Evolutionary conservation across 2,113 vertebrate species (phyloP).

Genomic region (Micronycteris hirsuta): DNA sequence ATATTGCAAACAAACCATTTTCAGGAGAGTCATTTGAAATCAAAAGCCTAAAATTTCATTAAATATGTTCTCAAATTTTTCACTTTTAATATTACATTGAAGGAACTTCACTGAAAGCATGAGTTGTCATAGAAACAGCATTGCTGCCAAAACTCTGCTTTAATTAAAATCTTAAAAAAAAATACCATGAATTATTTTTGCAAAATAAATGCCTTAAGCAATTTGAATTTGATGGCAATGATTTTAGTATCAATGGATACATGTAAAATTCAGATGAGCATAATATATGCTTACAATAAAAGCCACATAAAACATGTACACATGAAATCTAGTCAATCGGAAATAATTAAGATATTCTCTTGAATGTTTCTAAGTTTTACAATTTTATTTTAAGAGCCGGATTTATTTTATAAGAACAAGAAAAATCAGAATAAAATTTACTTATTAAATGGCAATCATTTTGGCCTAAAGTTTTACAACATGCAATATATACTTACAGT

Average conservation of each 20-base stretch:
- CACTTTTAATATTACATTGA: conserved; percentile 59
- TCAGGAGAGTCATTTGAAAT: conserved; percentile 18
- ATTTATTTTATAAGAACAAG: background rate
- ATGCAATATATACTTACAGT: background rate
- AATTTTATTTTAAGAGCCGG: conserved; percentile 19
- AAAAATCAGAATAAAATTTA: background rate
- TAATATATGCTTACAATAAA: background rate
- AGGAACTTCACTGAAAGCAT: conserved; percentile 48
- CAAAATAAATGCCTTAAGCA: conserved; percentile 39
- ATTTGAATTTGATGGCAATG: background rate
- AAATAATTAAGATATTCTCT: background rate
- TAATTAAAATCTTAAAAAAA: background rate
- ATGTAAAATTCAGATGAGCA: background rate
- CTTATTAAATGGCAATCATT: background rate
- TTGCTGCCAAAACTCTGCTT: background rate
- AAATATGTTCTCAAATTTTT: conserved; percentile 66
- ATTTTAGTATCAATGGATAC: conserved; percentile 28
- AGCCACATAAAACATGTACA: background rate
- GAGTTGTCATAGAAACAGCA: conserved; percentile 50
- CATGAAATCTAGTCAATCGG: background rate
- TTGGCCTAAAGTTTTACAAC: conserved; percentile 7
- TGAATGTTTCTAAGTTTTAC: background rate
- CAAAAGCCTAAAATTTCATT: conserved; percentile 59
- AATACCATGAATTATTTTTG: conserved; percentile 29
- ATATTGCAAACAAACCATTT: conserved; percentile 14